A percentile compares a stretch with the other conserved stretches of the same genome.
Conservation (phyloP, 2,113 vertebrate genomes). For the Brachionichthys hirsutus region DNA sequence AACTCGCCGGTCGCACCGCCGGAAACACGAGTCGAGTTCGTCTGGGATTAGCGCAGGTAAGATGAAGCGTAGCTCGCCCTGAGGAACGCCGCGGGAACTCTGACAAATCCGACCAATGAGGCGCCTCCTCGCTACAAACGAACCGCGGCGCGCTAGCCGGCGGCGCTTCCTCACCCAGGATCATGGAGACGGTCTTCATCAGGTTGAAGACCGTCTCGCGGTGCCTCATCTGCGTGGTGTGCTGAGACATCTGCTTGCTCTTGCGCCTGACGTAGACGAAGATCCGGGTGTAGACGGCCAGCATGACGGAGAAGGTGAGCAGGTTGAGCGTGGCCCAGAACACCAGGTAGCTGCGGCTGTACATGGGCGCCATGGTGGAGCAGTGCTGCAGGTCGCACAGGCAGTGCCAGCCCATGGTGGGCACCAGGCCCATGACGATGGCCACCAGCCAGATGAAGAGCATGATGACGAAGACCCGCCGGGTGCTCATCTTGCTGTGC, state of each 20-base stretch:
- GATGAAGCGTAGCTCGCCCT: no score
- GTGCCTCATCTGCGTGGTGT: constrained; percentile 83
- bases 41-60: no score
- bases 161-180: constrained; percentile 85
- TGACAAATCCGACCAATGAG: no score
- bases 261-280: constrained; percentile 93
- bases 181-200: constrained; percentile 96
- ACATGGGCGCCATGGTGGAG: constrained; percentile 93
- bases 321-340: constrained; percentile 95
- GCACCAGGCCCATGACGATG: constrained; percentile 91
- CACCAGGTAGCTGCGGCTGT: constrained; percentile 92
- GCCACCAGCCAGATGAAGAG: constrained; percentile 88
- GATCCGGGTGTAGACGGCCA: constrained; percentile 91
- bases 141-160: no score
- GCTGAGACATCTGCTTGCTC: constrained; percentile 86
- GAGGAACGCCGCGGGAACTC: no score
- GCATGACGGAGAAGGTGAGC: constrained; percentile 88
- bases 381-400: constrained; percentile 84
- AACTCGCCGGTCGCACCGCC: no score
- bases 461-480: constrained; percentile 88
- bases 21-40: no score
- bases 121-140: no score
- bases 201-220: constrained; percentile 88
- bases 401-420: constrained; percentile 95
- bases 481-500: constrained; percentile 92